Percentiles rank a stretch among this genome's conserved stretches.
Evolutionary conservation across 92 coral and sea anemone species (phyloP).

Genomic region (Plumapathes pennacea): DNA sequence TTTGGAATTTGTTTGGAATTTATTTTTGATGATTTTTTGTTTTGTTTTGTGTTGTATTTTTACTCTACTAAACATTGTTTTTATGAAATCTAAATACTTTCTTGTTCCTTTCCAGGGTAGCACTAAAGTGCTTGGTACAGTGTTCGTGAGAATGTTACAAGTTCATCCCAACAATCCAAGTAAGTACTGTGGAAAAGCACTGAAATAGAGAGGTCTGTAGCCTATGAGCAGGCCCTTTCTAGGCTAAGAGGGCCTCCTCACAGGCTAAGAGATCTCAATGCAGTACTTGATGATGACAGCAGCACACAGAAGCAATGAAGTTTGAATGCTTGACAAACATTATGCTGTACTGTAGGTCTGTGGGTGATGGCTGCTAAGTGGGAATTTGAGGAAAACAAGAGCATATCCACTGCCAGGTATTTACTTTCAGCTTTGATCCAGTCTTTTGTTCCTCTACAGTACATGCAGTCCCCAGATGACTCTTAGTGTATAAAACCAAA

Average conservation of each 20-base stretch:
- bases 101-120: slow-evolving; percentile 60
- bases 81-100: neutral
- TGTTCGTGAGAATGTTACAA: slow-evolving; percentile 77
- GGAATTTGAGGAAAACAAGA: slow-evolving; percentile 97
- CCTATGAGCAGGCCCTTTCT: no score
- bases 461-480: neutral
- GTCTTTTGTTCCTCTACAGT: neutral
- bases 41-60: neutral
- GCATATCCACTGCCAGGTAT: slow-evolving; percentile 77
- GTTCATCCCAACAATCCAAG: slow-evolving; percentile 90
- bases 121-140: slow-evolving; percentile 69
- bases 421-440: no score
- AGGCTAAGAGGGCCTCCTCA: no score
- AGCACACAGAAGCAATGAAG: no score
- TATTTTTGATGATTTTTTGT: neutral
- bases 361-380: slow-evolving; percentile 99
- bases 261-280: no score
- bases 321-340: no score
- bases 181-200: slow-evolving; percentile 45
- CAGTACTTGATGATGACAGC: no score
- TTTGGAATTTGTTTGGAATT: neutral
- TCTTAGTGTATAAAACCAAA: neutral
- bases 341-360: slow-evolving; percentile 72
- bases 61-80: neutral
- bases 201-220: no score